Base-by-base conservation (phyloP, 2,888 invertebrate species). In the Stenodema calcarata region DNA sequence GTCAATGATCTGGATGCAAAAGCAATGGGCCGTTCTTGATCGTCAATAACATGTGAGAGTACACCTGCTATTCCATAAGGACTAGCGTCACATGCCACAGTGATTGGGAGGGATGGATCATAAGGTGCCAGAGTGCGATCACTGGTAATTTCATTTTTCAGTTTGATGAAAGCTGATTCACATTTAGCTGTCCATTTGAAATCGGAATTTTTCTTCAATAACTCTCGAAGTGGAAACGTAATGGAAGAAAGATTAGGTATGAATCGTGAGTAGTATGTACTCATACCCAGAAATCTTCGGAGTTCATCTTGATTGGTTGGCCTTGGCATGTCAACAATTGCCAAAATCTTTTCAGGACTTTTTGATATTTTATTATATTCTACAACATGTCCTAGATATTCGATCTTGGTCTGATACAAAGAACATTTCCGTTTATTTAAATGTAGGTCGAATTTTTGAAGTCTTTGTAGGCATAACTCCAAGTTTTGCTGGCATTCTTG, bases 1-100 rank as follows among this genome's bases (percentile, higher is more conserved):
- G 89, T 88, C 41, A 90, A 87, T 6, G 90, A 86, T 14, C 88
- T 86, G 0, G 88, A 88, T 11, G 87, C 88, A 42, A 70, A 88
- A 0, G 88, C 88, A 27, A 88, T 86, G 84, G 78, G 78, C n/a
- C 47, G 44, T 18, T 54, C 54, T 7, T 7, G 6, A n/a, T 18
- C 54, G 18, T 18, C 18, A 7, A 54, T 18, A 7, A 28, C 62
- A 47, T 88, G 88, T 14, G 79, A 78, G 4, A 87, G 47, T 14
- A 89, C 50, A 7, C 75, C 87, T 9, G 87, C 82, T n/a, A 88
- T 78, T 12, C 88, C 88, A n/a, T n/a, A n/a, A n/a, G n/a, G n/a
- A n/a, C n/a, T n/a, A n/a, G n/a, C n/a, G n/a, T n/a, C n/a, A n/a
- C 50, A 78, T 87, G 85, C n/a, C 9, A 89, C 69, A 11, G 62